Evolutionary conservation across 1,140 invertebrate species (phyloP).

Genomic region (Drosophila nigrodunni): DNA sequence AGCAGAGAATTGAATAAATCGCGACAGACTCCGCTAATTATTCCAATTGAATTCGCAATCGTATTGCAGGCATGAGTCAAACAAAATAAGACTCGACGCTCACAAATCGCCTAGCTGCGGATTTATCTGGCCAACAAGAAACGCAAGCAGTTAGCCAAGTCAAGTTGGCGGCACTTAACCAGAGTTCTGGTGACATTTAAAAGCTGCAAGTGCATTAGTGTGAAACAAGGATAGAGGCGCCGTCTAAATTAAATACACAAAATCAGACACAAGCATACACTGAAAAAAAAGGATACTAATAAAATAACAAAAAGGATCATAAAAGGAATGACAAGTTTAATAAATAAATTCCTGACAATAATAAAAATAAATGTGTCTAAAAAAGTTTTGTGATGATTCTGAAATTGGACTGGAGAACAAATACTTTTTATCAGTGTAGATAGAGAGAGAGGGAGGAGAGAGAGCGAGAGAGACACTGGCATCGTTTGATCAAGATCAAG

Average conservation of each 20-base stretch:
- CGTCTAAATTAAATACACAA: conserved; percentile 77
- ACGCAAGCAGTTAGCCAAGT: conserved; percentile 1
- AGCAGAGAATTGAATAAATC: conserved; percentile 31
- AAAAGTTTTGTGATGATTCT: too few relatives aligned
- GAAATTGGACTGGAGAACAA: too few relatives aligned
- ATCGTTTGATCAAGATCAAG: conserved; percentile 74
- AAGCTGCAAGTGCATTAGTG: conserved; percentile 83
- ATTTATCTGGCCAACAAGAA: conserved; percentile 16
- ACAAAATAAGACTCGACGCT: conserved; percentile 46
- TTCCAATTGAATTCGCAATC: conserved; percentile 73
- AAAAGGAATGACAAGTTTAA: too few relatives aligned
- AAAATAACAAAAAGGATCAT: too few relatives aligned
- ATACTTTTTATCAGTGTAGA: too few relatives aligned
- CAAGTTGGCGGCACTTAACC: conserved; percentile 38
- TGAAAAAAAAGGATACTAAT: not conserved
- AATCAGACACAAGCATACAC: conserved; percentile 20
- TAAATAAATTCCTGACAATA: too few relatives aligned
- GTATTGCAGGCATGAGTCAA: conserved; percentile 37
- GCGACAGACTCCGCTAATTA: conserved; percentile 58
- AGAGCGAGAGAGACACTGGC: conserved; percentile 18
- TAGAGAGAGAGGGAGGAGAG: too few relatives aligned
- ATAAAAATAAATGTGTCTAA: too few relatives aligned
- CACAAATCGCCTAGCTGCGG: conserved; percentile 51
- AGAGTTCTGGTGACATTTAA: conserved; percentile 69
- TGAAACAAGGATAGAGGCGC: conserved; percentile 81